Evolutionary conservation across 1,140 invertebrate species (phyloP), one percentile per base, ranked within the genome.

Genomic region (Drosophila oshimai): DNA sequence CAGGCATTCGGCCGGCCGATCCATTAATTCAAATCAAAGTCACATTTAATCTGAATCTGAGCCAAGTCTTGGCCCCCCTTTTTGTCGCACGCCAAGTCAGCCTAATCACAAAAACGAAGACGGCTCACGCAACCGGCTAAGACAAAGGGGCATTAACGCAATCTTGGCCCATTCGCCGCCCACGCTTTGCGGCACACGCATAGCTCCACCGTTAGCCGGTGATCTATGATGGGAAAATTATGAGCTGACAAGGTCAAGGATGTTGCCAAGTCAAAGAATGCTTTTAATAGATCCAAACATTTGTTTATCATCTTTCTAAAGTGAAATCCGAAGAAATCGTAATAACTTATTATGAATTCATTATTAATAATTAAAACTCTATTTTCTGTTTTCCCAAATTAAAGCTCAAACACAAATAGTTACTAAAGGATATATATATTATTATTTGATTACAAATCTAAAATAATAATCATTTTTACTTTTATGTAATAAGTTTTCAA

Each of bases 131-230:
- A 72, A 72, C 51, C 44, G 71, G 64, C 76, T 31, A 55, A 81
- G 51, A 84, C 79, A 84, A 84, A 79, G 79, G 77, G 39, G 77
- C 37, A 79, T 84, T 84, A 74, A 74, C 65, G 70, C 70, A 79
- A 67, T 81, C 41, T 58, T 39, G 55, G 61, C 65, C 24, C 6
- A 12, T 42, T 58, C 33, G 31, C 45, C 42, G 79, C 78, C 77
- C 70, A 68, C 77, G 51, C 51, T 24, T 62, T 45, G 50, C 39
- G 47, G 24, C 74, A 51, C 53, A 77, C 74, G 78, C 78, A 83
- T 22, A 24, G 26, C 33, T 71, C 45, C 36, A 37, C 78, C 79
- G 62, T 78, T 83, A 60, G 57, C 5, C 39, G 15, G 36, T 51
- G 58, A 83, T 57, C 28, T 45, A 78, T 58, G 57, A 67, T 84